Evolutionary conservation across 2,797 vertebrate genomes (phyloP).

Genomic region (Nasua narica): DNA sequence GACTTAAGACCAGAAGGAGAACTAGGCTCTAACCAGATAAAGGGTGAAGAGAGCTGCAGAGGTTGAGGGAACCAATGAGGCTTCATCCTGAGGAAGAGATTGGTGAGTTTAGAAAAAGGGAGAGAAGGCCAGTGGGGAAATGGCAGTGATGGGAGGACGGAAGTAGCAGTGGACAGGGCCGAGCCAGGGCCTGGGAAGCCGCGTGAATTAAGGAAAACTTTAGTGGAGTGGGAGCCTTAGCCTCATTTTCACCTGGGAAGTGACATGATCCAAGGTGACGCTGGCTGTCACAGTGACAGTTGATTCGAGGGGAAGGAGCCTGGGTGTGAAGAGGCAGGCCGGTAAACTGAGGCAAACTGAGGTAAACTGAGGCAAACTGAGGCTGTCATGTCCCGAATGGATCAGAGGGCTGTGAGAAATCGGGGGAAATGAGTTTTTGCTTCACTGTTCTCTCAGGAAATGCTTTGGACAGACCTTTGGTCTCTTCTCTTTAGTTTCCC

Average conservation of each 20-base stretch:
- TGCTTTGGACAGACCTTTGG: neutral
- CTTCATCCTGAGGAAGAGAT: neutral
- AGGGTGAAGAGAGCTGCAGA: neutral
- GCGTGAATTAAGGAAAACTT: neutral
- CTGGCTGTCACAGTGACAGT: neutral
- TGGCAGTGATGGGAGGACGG: neutral
- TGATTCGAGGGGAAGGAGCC: neutral
- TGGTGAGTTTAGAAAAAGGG: neutral
- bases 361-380: neutral
- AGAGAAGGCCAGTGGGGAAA: neutral
- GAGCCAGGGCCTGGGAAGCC: neutral
- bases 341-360: constrained; percentile 6
- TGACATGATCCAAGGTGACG: neutral
- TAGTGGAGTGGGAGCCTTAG: neutral
- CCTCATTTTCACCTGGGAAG: constrained; percentile 12
- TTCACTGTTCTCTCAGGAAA: neutral
- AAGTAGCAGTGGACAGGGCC: neutral
- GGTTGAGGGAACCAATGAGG: neutral
- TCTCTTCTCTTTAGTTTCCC: neutral
- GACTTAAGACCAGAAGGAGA: neutral
- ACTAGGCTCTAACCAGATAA: neutral
- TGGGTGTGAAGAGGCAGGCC: neutral
- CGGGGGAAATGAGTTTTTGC: neutral
- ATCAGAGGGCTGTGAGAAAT: neutral
- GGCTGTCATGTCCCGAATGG: neutral